Percentiles rank a stretch among this genome's conserved stretches.
Evolutionary conservation across 2,888 invertebrate species (phyloP).

Genomic region (Polietes domitor): DNA sequence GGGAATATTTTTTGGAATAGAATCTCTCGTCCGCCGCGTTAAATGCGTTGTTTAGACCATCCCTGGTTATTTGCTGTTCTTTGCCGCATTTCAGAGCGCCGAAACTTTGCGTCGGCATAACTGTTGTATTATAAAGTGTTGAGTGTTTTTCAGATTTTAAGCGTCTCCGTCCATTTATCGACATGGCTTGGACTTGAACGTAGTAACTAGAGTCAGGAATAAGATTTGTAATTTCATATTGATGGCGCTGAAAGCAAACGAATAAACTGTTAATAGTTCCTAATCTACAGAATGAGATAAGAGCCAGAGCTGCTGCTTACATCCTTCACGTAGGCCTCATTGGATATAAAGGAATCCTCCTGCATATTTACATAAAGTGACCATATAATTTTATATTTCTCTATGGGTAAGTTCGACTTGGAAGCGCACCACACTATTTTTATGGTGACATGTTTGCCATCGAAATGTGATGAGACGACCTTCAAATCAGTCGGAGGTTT

Average conservation of each 20-base stretch:
- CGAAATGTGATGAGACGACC: constrained; percentile 72
- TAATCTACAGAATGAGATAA: not conserved
- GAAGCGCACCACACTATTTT: constrained; percentile 87
- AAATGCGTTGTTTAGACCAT: constrained; percentile 58
- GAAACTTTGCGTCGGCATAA: constrained; percentile 69
- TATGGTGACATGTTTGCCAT: constrained; percentile 82
- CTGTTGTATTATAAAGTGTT: constrained; percentile 87
- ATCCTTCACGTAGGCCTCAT: constrained; percentile 77
- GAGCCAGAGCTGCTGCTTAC: constrained; percentile 69
- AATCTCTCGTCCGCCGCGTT: constrained; percentile 50
- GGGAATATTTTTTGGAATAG: constrained; percentile 52
- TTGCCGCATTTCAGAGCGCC: constrained; percentile 69
- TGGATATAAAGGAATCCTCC: constrained; percentile 76
- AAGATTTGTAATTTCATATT: constrained; percentile 85
- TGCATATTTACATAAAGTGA: constrained; percentile 85
- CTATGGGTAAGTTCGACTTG: constrained; percentile 87
- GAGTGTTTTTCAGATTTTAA: constrained; percentile 87
- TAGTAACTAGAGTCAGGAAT: constrained; percentile 88
- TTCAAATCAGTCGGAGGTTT: constrained; percentile 77
- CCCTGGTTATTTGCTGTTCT: constrained; percentile 61
- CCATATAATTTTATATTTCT: constrained; percentile 88
- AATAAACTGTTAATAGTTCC: too few relatives aligned
- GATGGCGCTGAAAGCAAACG: constrained; percentile 82
- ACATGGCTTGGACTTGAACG: constrained; percentile 89
- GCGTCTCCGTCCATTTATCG: constrained; percentile 86